Evolutionary conservation across 1,140 invertebrate species (phyloP).

Genomic region (Achroia grisella): DNA sequence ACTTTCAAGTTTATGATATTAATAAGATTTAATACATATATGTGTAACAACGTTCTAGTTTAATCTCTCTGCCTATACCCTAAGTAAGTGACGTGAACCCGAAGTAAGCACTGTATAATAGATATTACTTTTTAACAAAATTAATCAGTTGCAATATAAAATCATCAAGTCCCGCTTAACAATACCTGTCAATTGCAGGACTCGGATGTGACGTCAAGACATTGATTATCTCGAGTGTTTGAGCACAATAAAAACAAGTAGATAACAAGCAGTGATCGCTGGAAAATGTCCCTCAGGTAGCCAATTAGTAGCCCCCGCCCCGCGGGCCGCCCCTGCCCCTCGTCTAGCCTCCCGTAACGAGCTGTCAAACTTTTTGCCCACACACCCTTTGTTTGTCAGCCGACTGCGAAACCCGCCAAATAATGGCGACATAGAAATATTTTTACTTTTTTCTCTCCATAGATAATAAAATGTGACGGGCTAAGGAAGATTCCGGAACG

Average conservation of each 20-base stretch:
- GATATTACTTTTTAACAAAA: too few relatives aligned
- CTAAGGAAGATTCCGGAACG: neutral
- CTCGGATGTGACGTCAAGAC: too few relatives aligned
- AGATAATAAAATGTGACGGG: neutral
- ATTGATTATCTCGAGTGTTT: too few relatives aligned
- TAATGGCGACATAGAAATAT: conserved; percentile 11
- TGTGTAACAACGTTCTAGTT: too few relatives aligned
- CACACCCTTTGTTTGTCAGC: conserved; percentile 30
- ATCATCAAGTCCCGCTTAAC: too few relatives aligned
- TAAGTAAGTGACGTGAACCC: too few relatives aligned
- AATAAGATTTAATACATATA: too few relatives aligned
- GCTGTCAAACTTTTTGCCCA: conserved; percentile 48
- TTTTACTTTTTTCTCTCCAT: neutral
- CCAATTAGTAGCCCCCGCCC: conserved; percentile 32
- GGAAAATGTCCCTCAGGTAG: conserved; percentile 33
- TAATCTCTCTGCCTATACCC: too few relatives aligned
- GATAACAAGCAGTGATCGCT: conserved; percentile 7
- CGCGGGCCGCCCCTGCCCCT: neutral
- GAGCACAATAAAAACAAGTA: conserved; percentile 2
- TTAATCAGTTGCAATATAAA: too few relatives aligned
- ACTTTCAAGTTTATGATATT: too few relatives aligned
- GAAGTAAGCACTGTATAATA: too few relatives aligned
- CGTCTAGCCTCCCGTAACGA: conserved; percentile 27
- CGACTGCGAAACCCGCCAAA: conserved; percentile 12
- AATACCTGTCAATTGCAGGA: too few relatives aligned